Base-by-base conservation (phyloP, 2,888 invertebrate genomes). In the Volucella bombylans region DNA sequence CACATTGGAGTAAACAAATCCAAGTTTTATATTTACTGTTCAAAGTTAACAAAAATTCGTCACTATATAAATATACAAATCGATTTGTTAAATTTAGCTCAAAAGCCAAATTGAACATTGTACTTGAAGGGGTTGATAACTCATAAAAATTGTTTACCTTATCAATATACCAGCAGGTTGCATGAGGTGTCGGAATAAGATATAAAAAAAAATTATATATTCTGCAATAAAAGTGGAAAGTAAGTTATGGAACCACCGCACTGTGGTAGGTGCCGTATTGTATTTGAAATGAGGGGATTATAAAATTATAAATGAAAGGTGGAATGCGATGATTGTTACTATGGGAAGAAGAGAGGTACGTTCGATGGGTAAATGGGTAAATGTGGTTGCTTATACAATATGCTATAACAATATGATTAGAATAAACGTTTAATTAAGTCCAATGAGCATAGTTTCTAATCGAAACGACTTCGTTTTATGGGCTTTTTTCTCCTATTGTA, bases 151-250 rank as follows among this genome's bases (percentile, higher is more conserved):
- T 38, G 8, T 10, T 11, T 39, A n/a, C 55, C 49, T 71, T 71
- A 71, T 59, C 69, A 41, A 61, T 39, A 59, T 4, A 23, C 0
- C 23, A 45, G 14, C 11, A 14, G 3, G 8, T 39, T 47, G n/a
- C 54, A 2, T 18, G 50, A 14, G n/a, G 31, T 54, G 39, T 43
- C n/a, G 23, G 4, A 23, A 23, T 23, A 23, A 23, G 4, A 23
- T 4, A 4, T 4, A 3, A 15, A 43, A 9, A 49, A 41, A 39
- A 9, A 1, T 15, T 9, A 3, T 61, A 23, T 23, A 23, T 62
- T 72, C 2, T 41, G 65, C 73, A 73, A 73, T 64, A 74, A 74
- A 74, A 74, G 57, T 65, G 57, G 73, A 49, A 57, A 65, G 57
- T 52, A 9, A 74, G 49, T 64, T 54, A 11, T 47, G 10, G 18